phyloP scores from a whole-genome alignment of 2,888 invertebrate genomes.

The Alloscopus bannaensis region DNA sequence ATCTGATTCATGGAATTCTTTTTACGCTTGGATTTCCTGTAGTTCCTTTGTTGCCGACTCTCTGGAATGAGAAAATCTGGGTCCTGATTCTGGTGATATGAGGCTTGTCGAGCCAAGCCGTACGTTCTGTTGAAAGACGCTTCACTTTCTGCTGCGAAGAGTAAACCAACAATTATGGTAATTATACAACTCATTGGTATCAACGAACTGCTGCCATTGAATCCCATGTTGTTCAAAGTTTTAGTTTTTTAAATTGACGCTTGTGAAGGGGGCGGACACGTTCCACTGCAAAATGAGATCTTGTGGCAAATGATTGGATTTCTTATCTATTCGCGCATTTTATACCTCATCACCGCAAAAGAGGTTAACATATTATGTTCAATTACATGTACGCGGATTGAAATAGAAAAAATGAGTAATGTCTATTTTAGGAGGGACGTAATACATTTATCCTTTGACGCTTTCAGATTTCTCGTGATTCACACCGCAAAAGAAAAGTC shows the following conservation, averaged over 20 bases:
- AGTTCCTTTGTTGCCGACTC: conserved; percentile 53
- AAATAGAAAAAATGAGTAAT: background rate
- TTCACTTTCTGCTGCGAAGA: background rate
- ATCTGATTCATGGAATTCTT: background rate
- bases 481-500: background rate
- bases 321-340: background rate
- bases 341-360: conserved; percentile 17
- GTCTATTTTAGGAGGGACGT: background rate
- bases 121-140: conserved; percentile 10
- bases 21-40: conserved; percentile 68
- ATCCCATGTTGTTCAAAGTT: conserved; percentile 24
- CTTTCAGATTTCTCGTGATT: conserved; percentile 16
- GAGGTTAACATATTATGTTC: conserved; percentile 1
- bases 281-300: conserved; percentile 11
- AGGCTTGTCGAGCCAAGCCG: background rate
- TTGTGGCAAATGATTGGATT: conserved; percentile 23
- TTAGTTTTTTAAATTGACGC: too few species aligned
- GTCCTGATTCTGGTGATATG: background rate
- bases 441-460: background rate
- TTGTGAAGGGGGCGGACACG: background rate
- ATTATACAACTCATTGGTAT: background rate
- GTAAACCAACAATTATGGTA: conserved; percentile 3
- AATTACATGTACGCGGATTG: background rate
- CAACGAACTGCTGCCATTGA: conserved; percentile 13
- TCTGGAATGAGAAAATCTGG: conserved; percentile 42